Conservation (phyloP, 2,888 invertebrate species). For the Polyommatus icarus region DNA sequence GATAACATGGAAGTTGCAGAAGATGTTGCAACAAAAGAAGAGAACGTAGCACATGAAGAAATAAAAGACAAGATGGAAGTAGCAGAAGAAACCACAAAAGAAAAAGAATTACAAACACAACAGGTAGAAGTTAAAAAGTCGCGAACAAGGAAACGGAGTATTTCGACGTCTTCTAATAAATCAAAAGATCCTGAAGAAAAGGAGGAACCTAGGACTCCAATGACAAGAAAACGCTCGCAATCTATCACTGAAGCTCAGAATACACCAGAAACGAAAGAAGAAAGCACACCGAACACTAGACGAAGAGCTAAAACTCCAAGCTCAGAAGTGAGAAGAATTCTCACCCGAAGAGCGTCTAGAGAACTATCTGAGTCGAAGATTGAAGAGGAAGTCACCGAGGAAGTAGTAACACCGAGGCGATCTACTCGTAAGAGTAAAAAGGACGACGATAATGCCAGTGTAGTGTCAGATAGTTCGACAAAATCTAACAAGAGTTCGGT, state of each 20-base stretch:
- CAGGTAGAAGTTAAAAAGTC: conserved; percentile 31
- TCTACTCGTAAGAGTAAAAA: conserved; percentile 54
- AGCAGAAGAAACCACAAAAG: conserved; percentile 21
- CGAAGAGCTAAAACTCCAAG: conserved; percentile 57
- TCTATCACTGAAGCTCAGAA: conserved; percentile 52
- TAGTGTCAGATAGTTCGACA: conserved; percentile 59
- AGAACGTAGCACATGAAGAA: neutral
- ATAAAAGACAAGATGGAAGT: neutral
- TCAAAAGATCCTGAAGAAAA: conserved; percentile 37
- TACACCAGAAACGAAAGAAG: conserved; percentile 32
- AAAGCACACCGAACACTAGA: conserved; percentile 44
- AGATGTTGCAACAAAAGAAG: neutral
- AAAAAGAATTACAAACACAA: conserved; percentile 33
- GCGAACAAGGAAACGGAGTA: conserved; percentile 45
- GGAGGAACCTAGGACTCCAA: conserved; percentile 53
- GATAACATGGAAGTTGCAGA: neutral
- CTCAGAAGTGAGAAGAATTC: conserved; percentile 60
- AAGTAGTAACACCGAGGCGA: conserved; percentile 58
- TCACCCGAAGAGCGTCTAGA: conserved; percentile 65
- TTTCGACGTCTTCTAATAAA: conserved; percentile 51
- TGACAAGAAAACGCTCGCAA: conserved; percentile 58
- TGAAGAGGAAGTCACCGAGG: conserved; percentile 53
- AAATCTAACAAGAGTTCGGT: conserved; percentile 56
- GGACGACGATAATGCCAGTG: conserved; percentile 62
- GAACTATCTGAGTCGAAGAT: conserved; percentile 59